Evolutionary conservation across 2,888 invertebrate genomes (phyloP).

Genomic region (Parascotia fuliginaria): DNA sequence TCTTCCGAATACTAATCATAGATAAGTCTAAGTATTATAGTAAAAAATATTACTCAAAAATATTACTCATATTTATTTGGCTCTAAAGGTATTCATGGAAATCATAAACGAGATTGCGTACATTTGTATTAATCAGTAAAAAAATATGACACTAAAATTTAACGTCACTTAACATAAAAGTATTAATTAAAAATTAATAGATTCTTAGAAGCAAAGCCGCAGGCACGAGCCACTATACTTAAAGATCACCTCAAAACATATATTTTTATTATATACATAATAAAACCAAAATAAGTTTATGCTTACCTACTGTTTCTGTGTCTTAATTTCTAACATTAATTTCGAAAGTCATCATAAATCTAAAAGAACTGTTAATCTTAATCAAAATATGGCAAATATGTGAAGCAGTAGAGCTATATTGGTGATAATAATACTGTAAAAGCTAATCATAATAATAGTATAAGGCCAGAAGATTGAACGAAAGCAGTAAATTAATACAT

Average conservation of each 20-base stretch:
- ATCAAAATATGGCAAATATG: constrained; percentile 8
- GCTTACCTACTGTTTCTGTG: not conserved
- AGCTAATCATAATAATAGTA: no score
- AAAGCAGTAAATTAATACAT: no score
- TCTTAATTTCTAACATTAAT: constrained; percentile 16
- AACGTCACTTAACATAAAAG: not conserved
- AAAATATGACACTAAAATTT: not conserved
- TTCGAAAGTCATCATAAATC: constrained; percentile 24
- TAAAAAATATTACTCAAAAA: no score
- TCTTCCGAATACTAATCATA: no score
- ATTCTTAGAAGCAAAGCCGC: not conserved
- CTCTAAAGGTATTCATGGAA: no score
- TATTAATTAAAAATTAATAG: not conserved
- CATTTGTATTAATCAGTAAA: no score
- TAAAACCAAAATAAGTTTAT: constrained; percentile 24
- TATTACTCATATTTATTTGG: no score
- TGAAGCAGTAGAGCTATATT: not conserved
- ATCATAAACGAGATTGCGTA: no score
- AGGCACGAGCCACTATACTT: constrained; percentile 4
- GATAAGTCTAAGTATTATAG: no score
- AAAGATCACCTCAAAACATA: constrained; percentile 10
- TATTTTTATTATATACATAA: constrained; percentile 22
- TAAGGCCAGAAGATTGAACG: no score
- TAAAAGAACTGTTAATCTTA: constrained; percentile 4
- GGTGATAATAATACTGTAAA: no score